A percentile compares a stretch with the other conserved stretches of the same genome.
Conservation (phyloP, 2,113 vertebrate species). For the Eulemur rufifrons region DNA sequence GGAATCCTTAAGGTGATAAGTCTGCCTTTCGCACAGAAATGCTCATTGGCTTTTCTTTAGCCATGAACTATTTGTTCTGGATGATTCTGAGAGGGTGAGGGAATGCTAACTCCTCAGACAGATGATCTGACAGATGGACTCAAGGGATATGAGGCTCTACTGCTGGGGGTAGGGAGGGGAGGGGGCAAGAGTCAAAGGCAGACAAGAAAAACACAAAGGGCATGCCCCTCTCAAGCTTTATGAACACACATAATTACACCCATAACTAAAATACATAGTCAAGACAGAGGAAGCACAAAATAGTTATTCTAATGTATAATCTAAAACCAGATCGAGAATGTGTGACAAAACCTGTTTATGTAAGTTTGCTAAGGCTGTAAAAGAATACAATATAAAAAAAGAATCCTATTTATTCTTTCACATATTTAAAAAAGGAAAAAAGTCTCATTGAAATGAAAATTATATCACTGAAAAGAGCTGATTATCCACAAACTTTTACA, state of each 20-base stretch:
- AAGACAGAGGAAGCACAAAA: constrained; percentile 8
- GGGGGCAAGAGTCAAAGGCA: constrained; percentile 39
- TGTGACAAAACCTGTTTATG: constrained; percentile 45
- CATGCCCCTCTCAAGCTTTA: background rate
- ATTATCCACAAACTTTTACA: background rate
- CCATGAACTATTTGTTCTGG: constrained; percentile 53
- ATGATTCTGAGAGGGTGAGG: constrained; percentile 65
- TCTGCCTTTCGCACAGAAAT: constrained; percentile 60
- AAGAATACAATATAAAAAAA: constrained; percentile 31
- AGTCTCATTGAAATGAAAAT: constrained; percentile 20
- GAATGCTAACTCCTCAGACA: constrained; percentile 64
- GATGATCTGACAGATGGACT: constrained; percentile 66
- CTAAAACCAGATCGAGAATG: constrained; percentile 32
- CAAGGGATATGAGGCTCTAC: constrained; percentile 55
- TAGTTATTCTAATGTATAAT: background rate
- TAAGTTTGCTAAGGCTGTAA: background rate
- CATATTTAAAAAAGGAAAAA: background rate
- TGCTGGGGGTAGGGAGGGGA: background rate
- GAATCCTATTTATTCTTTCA: constrained; percentile 35
- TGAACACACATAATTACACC: background rate
- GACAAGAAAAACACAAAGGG: constrained; percentile 22
- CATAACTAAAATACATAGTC: background rate
- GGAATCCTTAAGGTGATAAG: background rate
- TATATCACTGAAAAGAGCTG: background rate
- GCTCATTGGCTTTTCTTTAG: constrained; percentile 55